Percentiles rank a stretch among this genome's conserved stretches.
phyloP scores from a whole-genome alignment of 2,113 vertebrate species.

The Myrmophylax atrothorax region DNA sequence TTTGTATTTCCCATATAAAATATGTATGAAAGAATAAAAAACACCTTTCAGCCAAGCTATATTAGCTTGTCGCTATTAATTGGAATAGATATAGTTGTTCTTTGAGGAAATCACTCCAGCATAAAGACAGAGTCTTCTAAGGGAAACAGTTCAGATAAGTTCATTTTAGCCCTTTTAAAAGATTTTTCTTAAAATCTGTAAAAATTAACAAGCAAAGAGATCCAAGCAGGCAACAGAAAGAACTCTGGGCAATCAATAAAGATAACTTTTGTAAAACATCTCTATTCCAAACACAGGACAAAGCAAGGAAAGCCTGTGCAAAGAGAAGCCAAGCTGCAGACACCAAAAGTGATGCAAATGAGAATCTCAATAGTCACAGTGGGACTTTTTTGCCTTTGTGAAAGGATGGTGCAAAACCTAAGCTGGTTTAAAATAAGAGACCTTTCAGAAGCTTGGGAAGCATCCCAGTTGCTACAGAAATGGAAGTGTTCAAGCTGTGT shows the following conservation, averaged over 20 bases:
- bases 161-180: neutral
- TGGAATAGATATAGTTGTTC: rapidly evolving
- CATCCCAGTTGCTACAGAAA: neutral
- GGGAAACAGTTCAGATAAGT: neutral
- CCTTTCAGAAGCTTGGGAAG: neutral
- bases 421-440: slow-evolving; percentile 1
- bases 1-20: neutral
- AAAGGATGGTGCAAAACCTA: neutral
- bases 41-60: neutral
- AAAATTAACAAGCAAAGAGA: neutral
- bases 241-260: neutral
- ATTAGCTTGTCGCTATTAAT: neutral
- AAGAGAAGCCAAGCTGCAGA: neutral
- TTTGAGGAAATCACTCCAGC: neutral
- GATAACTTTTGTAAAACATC: neutral
- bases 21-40: neutral
- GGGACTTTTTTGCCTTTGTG: neutral
- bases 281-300: neutral
- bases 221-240: neutral
- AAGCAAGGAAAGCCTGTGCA: neutral
- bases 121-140: neutral
- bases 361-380: neutral
- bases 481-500: slow-evolving; percentile 17
- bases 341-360: neutral
- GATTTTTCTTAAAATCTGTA: neutral